Evolutionary conservation across 1,140 invertebrate genomes (phyloP), one percentile per base, ranked within the genome.

Genomic region (Patella vulgata): DNA sequence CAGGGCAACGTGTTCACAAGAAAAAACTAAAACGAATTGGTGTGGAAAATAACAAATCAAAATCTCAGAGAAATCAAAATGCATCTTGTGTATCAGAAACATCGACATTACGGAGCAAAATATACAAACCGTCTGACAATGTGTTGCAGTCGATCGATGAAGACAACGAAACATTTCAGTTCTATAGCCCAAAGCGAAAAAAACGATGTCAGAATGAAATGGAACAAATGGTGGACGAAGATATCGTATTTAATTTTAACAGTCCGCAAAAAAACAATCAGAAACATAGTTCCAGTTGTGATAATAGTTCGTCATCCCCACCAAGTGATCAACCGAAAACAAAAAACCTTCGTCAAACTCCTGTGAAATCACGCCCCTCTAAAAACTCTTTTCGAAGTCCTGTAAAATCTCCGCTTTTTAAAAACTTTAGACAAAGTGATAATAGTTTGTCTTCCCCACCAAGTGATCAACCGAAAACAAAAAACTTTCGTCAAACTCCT

Each of bases 161-260:
- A 54, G 33, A 6, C 19, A 33, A 12, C 8, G 5, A 33, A 53
- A 31, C 21, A 17, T 31, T 19, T 33, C 8, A 53, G 12, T 14
- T 6, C 3, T 11, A 11, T 19, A 39, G 19, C n/a, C 17, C 36
- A 42, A 11, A 30, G 21, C 5, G 11, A 11, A 28, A 27, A 39
- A 8, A 30, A 11, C 55, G 40, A 19, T 30, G 42, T 30, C 2
- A 2, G 1, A n/a, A 44, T 30, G 27, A 57, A 11, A n/a, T 31
- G 42, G 33, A 50, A 51, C 39, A 51, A 51, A 1, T 11, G 27
- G 47, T 47, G 23, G 51, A 54, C 1, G 51, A 53, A 4, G 50
- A 61, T 17, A 27, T 54, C 4, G 11, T 61, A 23, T 59, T 42
- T 28, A 50, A 52, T 25, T 51, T 30, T 39, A 23, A 30, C 30